Evolutionary conservation across 2,797 vertebrate species (phyloP).

Genomic region (Parambassis ranga): DNA sequence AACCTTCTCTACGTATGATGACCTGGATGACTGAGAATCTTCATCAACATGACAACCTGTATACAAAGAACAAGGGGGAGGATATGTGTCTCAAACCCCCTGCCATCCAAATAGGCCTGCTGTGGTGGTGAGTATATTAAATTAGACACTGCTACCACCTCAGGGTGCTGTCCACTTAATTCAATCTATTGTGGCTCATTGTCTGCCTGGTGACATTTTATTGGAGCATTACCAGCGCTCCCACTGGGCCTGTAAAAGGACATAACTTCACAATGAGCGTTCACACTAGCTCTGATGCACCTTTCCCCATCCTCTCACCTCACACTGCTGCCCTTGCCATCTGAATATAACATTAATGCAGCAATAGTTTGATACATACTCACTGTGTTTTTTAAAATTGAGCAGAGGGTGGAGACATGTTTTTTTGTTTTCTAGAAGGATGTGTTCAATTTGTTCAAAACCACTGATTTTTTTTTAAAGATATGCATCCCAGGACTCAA

Average conservation of each 20-base stretch:
- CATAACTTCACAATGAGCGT: neutral
- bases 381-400: no score
- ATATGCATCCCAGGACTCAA: no score
- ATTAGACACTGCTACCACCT: conserved; percentile 41
- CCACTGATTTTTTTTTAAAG: no score
- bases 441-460: no score
- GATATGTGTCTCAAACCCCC: neutral
- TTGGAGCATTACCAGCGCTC: conserved; percentile 13
- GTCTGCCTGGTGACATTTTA: conserved; percentile 34
- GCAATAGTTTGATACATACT: neutral
- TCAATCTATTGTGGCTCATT: conserved; percentile 23
- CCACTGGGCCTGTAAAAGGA: conserved; percentile 18
- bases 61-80: neutral
- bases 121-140: conserved; percentile 29
- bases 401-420: no score
- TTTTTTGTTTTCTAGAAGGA: no score
- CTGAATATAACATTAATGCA: neutral
- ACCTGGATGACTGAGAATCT: no score
- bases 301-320: neutral
- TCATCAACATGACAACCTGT: no score
- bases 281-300: neutral
- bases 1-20: no score
- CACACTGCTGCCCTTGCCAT: neutral
- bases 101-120: neutral
- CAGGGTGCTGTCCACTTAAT: conserved; percentile 38